Conservation (phyloP, 1,140 invertebrate genomes). For the Musca domestica region DNA sequence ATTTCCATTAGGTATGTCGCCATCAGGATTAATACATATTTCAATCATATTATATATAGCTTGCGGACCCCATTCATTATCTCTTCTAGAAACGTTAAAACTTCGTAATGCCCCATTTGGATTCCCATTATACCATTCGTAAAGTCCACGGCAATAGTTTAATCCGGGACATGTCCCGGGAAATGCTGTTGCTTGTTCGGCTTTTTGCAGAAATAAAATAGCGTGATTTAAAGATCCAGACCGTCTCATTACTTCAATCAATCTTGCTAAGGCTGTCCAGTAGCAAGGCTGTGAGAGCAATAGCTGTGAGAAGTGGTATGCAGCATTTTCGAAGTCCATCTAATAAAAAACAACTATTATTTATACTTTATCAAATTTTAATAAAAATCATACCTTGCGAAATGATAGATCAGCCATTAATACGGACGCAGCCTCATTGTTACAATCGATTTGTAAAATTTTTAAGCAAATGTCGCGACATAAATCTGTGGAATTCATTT, state of each 20-base stretch:
- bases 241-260: slow-evolving; percentile 84
- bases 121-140: slow-evolving; percentile 85
- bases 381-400: slow-evolving; percentile 62
- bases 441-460: slow-evolving; percentile 78
- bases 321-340: slow-evolving; percentile 89
- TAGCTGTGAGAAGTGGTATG: slow-evolving; percentile 87
- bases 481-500: slow-evolving; percentile 75
- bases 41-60: slow-evolving; percentile 93
- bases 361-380: neutral
- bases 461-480: slow-evolving; percentile 84
- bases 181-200: slow-evolving; percentile 62
- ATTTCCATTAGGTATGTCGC: slow-evolving; percentile 57
- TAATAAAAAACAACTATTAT: slow-evolving; percentile 36
- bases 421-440: slow-evolving; percentile 87
- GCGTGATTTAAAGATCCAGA: slow-evolving; percentile 79
- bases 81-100: slow-evolving; percentile 82
- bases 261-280: slow-evolving; percentile 77
- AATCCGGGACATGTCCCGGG: slow-evolving; percentile 59
- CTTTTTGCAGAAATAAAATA: slow-evolving; percentile 71
- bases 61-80: slow-evolving; percentile 77
- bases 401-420: slow-evolving; percentile 97
- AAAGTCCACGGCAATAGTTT: slow-evolving; percentile 72
- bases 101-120: slow-evolving; percentile 80
- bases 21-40: slow-evolving; percentile 84
- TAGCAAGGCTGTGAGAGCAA: slow-evolving; percentile 74